These are phyloP conservation scores for Aythya baeri DNA, from an alignment of 2,113 vertebrate genomes.

Conservation along the genomic window DNA sequence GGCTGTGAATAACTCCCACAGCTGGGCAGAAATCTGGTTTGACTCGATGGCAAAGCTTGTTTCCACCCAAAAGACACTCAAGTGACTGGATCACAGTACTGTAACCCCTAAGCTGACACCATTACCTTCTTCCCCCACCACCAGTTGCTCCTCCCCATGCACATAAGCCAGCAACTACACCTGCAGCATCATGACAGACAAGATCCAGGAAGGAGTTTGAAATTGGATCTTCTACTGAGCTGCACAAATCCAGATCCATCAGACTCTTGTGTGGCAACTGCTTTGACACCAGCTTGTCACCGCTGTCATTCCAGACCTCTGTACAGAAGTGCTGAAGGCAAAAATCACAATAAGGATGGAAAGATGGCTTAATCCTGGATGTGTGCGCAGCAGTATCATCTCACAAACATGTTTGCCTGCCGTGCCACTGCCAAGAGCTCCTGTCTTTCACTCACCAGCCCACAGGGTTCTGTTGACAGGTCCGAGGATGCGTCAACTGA, in stretches of 20 bases:
- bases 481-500: constrained; percentile 13
- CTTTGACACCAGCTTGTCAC: background rate
- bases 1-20: background rate
- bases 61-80: background rate
- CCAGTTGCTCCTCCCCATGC: background rate
- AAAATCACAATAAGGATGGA: background rate
- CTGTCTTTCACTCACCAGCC: background rate
- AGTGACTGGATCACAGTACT: background rate
- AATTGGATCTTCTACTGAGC: background rate
- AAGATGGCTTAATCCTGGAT: background rate
- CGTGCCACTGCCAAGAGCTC: constrained; percentile 31
- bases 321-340: background rate
- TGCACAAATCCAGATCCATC: background rate
- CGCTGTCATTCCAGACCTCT: background rate
- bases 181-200: background rate
- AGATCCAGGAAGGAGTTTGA: background rate
- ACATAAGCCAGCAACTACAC: background rate
- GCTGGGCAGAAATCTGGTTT: background rate
- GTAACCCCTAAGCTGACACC: background rate
- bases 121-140: background rate
- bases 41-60: background rate
- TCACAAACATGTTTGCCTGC: constrained; percentile 45
- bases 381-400: background rate
- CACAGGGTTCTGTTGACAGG: constrained; percentile 38
- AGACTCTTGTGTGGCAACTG: background rate